These are phyloP conservation scores for Blastobasis lacticolella DNA, from an alignment of 2,888 invertebrate genomes.

Conservation along the genomic window DNA sequence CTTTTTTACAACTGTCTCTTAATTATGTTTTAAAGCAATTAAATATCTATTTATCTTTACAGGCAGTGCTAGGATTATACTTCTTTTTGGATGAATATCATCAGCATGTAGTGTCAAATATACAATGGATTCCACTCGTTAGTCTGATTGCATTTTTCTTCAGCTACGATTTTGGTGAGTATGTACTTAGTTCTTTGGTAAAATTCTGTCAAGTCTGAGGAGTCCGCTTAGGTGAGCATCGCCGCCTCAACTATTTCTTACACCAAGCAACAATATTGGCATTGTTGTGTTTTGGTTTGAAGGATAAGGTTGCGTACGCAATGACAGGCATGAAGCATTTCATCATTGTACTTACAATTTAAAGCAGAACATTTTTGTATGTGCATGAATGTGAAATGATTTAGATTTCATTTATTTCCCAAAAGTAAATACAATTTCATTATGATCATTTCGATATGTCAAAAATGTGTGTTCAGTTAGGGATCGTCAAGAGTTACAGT, in stretches of 20 bases:
- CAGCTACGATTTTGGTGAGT: conserved; percentile 33
- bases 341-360: neutral
- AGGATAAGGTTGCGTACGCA: too few species aligned
- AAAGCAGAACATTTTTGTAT: neutral
- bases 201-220: neutral
- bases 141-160: conserved; percentile 31
- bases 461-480: too few species aligned
- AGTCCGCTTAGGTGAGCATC: neutral
- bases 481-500: too few species aligned
- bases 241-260: neutral
- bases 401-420: too few species aligned
- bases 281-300: too few species aligned
- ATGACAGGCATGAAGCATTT: too few species aligned
- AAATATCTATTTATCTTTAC: conserved; percentile 8
- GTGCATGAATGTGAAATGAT: neutral
- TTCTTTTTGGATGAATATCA: conserved; percentile 27
- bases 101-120: conserved; percentile 9
- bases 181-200: neutral
- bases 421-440: too few species aligned
- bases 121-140: conserved; percentile 34
- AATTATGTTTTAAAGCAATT: neutral
- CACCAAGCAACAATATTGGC: neutral
- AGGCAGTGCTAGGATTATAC: conserved; percentile 30
- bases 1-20: too few species aligned
- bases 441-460: too few species aligned